Conservation (phyloP, 2,888 invertebrate species). For the Diogma glabrata region DNA sequence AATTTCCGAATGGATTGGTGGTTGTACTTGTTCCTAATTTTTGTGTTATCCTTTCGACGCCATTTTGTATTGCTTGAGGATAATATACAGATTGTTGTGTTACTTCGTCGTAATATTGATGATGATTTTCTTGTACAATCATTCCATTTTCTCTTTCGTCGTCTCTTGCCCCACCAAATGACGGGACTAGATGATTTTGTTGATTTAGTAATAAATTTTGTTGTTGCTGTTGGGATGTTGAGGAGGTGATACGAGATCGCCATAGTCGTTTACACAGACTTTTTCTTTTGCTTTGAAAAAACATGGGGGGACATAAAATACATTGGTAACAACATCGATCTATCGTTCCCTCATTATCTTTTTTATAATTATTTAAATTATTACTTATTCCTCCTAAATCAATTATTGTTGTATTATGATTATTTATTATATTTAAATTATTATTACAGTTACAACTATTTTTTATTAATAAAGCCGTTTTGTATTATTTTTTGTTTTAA, state of each 20-base stretch:
- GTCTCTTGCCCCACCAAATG: slow-evolving; percentile 14
- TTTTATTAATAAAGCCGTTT: neutral
- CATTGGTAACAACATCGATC: slow-evolving; percentile 39
- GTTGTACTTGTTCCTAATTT: neutral
- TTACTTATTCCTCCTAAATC: slow-evolving; percentile 9
- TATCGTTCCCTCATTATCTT: slow-evolving; percentile 37
- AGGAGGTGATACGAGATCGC: slow-evolving; percentile 34
- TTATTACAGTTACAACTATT: neutral
- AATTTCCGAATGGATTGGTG: slow-evolving; percentile 6
- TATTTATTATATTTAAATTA: neutral
- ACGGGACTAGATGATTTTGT: slow-evolving; percentile 24
- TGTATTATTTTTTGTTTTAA: neutral
- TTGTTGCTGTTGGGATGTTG: slow-evolving; percentile 12
- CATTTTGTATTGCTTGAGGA: slow-evolving; percentile 1
- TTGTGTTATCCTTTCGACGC: neutral
- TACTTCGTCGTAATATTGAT: slow-evolving; percentile 7
- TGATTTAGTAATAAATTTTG: slow-evolving; percentile 14
- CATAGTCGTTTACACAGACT: slow-evolving; percentile 29
- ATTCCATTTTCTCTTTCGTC: neutral
- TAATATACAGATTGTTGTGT: neutral
- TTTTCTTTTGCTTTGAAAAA: slow-evolving; percentile 30
- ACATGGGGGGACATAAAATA: slow-evolving; percentile 38
- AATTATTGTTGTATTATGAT: slow-evolving; percentile 10
- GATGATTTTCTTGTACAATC: neutral
- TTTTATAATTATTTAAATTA: slow-evolving; percentile 16